phyloP scores from a whole-genome alignment of 2,113 vertebrate species.

The Myxocyprinus asiaticus region DNA sequence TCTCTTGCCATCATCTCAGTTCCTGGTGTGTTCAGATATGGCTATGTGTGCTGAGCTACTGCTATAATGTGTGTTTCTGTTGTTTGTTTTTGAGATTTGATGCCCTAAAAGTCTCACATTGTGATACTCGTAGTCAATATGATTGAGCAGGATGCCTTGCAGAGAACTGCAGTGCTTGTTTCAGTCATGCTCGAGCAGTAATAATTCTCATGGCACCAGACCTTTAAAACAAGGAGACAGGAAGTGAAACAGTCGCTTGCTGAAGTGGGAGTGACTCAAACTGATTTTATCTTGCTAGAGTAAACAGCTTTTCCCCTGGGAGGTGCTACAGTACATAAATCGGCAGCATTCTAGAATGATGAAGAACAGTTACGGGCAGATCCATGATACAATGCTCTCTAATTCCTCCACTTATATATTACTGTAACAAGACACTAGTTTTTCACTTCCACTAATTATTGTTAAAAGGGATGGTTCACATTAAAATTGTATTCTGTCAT shows the following conservation, averaged over 20 bases:
- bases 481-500: too few relatives aligned
- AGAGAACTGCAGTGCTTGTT: conserved; percentile 48
- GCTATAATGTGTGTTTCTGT: conserved; percentile 41
- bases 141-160: conserved; percentile 35
- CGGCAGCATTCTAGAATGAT: background rate
- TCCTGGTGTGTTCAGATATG: conserved; percentile 25
- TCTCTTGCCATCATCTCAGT: conserved; percentile 3
- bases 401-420: background rate
- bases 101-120: conserved; percentile 23
- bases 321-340: conserved; percentile 20
- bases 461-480: too few relatives aligned
- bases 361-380: background rate
- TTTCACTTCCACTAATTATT: background rate
- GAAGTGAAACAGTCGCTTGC: conserved; percentile 43
- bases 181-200: conserved; percentile 50
- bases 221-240: conserved; percentile 55
- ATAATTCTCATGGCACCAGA: conserved; percentile 55
- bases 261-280: conserved; percentile 36
- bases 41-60: conserved; percentile 1
- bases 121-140: conserved; percentile 26
- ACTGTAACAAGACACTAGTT: background rate
- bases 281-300: conserved; percentile 53
- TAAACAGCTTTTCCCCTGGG: conserved; percentile 50
- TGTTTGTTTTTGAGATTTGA: conserved; percentile 43
- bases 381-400: background rate